phyloP scores from a whole-genome alignment of 2,797 vertebrate species.

The Gobio occitaniae region DNA sequence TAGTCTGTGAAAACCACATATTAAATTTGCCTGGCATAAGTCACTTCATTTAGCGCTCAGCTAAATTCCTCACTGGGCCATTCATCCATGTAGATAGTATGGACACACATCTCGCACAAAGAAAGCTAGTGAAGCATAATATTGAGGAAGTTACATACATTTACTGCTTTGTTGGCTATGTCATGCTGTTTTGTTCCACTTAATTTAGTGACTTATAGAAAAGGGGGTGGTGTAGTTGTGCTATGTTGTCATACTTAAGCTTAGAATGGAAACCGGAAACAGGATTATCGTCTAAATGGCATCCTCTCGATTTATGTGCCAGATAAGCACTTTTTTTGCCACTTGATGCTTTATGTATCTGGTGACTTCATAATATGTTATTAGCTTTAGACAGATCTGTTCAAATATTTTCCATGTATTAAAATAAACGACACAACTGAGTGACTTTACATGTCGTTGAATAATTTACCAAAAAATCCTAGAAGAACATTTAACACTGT shows the following conservation, averaged over 20 bases:
- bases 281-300: conserved; percentile 16
- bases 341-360: not conserved
- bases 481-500: not conserved
- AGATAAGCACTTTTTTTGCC: not conserved
- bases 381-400: not conserved
- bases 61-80: conserved; percentile 80
- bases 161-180: conserved; percentile 72
- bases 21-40: conserved; percentile 80
- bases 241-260: conserved; percentile 33
- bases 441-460: not conserved
- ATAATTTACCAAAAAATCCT: not conserved
- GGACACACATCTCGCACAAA: conserved; percentile 82
- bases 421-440: not conserved
- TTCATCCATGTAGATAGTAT: conserved; percentile 82
- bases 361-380: conserved; percentile 5
- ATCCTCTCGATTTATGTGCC: conserved; percentile 6
- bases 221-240: conserved; percentile 41
- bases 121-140: conserved; percentile 82
- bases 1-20: conserved; percentile 81
- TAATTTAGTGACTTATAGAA: conserved; percentile 17
- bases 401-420: not conserved
- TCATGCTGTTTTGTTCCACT: conserved; percentile 69
- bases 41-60: conserved; percentile 78
- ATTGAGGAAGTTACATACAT: conserved; percentile 84
- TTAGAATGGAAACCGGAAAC: conserved; percentile 44